phyloP scores from a whole-genome alignment of 2,888 invertebrate species.

The Ceraclea dissimilis region DNA sequence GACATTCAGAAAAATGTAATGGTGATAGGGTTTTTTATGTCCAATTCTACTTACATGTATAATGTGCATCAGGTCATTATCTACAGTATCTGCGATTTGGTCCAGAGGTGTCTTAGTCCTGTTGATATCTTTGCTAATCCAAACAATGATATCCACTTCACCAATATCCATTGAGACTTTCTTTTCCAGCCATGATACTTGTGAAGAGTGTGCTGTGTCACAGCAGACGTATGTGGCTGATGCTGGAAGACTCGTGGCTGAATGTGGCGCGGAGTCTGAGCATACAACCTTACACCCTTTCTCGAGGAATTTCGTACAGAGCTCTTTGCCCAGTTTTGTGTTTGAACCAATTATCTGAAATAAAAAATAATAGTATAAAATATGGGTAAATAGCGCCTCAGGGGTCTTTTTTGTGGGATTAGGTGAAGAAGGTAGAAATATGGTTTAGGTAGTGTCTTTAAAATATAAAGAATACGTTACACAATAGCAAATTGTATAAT shows the following conservation, averaged over 20 bases:
- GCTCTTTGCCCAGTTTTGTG: slow-evolving; percentile 13
- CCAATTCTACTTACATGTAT: slow-evolving; percentile 19
- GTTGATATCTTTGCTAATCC: slow-evolving; percentile 5
- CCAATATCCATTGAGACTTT: slow-evolving; percentile 11
- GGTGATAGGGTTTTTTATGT: too few species aligned
- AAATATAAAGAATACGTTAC: too few species aligned
- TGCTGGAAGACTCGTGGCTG: not conserved
- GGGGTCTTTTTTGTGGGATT: too few species aligned
- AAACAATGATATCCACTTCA: slow-evolving; percentile 18
- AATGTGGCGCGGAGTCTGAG: not conserved
- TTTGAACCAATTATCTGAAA: slow-evolving; percentile 21
- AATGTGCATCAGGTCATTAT: slow-evolving; percentile 19
- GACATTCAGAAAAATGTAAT: too few species aligned
- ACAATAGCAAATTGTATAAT: too few species aligned
- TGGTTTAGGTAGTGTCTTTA: too few species aligned
- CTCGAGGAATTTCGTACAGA: slow-evolving; percentile 12
- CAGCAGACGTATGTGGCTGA: slow-evolving; percentile 7
- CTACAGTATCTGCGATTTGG: slow-evolving; percentile 18
- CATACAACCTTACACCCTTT: slow-evolving; percentile 17
- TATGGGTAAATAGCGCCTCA: too few species aligned
- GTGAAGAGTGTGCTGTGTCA: slow-evolving; percentile 1
- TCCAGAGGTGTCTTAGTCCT: slow-evolving; percentile 14
- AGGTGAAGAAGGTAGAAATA: too few species aligned
- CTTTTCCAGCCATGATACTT: slow-evolving; percentile 9
- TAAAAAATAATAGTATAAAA: not conserved